Base-by-base conservation (phyloP, 92 coral and sea anemone species). In the Isaurus tuberculatus region DNA sequence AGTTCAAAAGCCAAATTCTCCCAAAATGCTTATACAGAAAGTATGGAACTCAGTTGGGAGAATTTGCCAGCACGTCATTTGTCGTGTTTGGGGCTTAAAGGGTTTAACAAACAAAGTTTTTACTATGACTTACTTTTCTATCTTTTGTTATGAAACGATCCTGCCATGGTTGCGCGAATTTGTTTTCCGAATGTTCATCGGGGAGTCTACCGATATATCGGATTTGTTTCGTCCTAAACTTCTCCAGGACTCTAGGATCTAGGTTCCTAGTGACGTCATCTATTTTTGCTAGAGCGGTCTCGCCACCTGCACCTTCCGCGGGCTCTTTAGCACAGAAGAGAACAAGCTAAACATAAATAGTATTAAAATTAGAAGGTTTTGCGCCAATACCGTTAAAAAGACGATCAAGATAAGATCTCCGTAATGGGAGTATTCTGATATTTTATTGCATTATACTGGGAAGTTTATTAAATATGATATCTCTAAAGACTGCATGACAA, bases 101-200 rank as follows among this genome's bases (percentile, higher is more conserved):
- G 0, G 10, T 0, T 40, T 6, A 5, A 40, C 2, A 40, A 8
- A 40, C 58, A 49, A 1, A 11, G 15, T 4, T 11, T 11, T 8
- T 5, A 20, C 27, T 0, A 1, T 71, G 2, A 10, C 57, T 40
- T 55, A 33, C 82, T 25, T 30, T 77, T 58, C 68, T 77, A n/a
- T 77, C 69, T 77, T 23, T 77, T 77, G 82, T 77, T 49, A 77
- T 28, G 69, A 77, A 77, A 57, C 82, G 82, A 34, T 77, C 82
- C 82, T 77, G 82, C 82, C 82, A 77, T 0, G 82, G 55, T 7
- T 77, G 82, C 14, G 82, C 82, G 69, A 51, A 29, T 23, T 20
- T 58, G 49, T 77, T 20, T 2, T 40, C 53, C 44, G 2, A 13
- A 37, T 77, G 57, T 65, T 77, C 82, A 15, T 77, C 82, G 10